phyloP scores from a whole-genome alignment of 2,888 invertebrate genomes.

The Salticus scenicus region DNA sequence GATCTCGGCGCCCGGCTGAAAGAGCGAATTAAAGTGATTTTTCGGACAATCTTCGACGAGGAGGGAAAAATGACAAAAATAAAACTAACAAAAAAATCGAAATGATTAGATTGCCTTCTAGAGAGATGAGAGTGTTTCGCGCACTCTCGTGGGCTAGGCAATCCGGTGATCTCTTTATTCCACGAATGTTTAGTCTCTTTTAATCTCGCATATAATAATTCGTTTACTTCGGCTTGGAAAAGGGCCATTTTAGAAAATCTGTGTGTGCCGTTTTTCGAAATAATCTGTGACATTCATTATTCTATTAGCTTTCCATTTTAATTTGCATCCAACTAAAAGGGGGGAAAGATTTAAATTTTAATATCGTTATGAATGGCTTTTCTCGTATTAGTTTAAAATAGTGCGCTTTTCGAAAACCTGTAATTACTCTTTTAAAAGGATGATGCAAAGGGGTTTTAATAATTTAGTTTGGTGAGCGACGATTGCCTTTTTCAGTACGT shows the following conservation, averaged over 20 bases:
- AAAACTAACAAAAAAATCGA: conserved; percentile 29
- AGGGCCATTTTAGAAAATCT: conserved; percentile 62
- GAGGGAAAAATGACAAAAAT: conserved; percentile 29
- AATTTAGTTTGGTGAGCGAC: not conserved
- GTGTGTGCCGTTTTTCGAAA: conserved; percentile 3
- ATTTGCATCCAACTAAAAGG: conserved; percentile 16
- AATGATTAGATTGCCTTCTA: conserved; percentile 61
- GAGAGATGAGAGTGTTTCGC: conserved; percentile 37
- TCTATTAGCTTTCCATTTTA: conserved; percentile 50
- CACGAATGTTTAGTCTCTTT: conserved; percentile 32
- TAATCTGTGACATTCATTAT: conserved; percentile 51
- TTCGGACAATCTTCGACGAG: conserved; percentile 61
- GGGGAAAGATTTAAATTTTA: not conserved
- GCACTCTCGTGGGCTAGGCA: conserved; percentile 44
- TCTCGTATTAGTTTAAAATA: not conserved
- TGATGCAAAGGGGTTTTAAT: not conserved
- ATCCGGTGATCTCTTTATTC: conserved; percentile 58
- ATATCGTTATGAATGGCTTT: conserved; percentile 12
- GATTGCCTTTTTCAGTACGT: not conserved
- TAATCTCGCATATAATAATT: conserved; percentile 56
- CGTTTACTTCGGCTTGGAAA: conserved; percentile 51
- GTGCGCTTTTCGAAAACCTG: not conserved
- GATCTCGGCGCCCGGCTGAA: conserved; percentile 52
- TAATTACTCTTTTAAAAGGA: conserved; percentile 43
- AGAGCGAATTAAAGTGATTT: conserved; percentile 70